These are phyloP conservation scores for Phyllotreta striolata DNA, from an alignment of 2,888 invertebrate genomes.

Conservation along the genomic window DNA sequence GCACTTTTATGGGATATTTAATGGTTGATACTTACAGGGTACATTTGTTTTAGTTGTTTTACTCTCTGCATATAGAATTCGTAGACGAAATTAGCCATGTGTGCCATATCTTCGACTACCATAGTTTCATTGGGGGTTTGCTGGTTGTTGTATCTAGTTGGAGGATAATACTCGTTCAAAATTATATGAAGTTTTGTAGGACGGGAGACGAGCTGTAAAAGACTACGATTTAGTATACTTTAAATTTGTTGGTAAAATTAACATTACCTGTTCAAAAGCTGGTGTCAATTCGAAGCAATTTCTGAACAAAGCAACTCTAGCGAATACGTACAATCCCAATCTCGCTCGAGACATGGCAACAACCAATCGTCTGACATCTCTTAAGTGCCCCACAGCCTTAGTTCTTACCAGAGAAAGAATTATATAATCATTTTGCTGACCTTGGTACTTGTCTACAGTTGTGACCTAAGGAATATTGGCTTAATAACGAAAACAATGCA, in stretches of 20 bases:
- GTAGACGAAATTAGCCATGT: slow-evolving; percentile 95
- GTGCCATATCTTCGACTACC: slow-evolving; percentile 85
- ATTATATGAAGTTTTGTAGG: slow-evolving; percentile 82
- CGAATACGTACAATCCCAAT: slow-evolving; percentile 96
- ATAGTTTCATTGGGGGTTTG: slow-evolving; percentile 64
- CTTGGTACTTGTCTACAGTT: slow-evolving; percentile 99
- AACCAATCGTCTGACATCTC: slow-evolving; percentile 94
- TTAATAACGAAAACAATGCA: background rate
- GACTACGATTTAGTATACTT: background rate
- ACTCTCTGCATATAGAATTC: slow-evolving; percentile 86
- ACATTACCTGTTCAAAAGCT: slow-evolving; percentile 86
- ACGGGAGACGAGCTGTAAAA: slow-evolving; percentile 75
- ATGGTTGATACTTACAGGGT: slow-evolving; percentile 53
- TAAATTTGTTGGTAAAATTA: background rate
- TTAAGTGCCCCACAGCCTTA: slow-evolving; percentile 95
- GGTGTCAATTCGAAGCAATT: slow-evolving; percentile 98
- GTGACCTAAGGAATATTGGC: slow-evolving; percentile 68
- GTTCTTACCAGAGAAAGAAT: slow-evolving; percentile 95
- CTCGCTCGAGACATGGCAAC: slow-evolving; percentile 98
- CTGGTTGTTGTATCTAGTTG: slow-evolving; percentile 66
- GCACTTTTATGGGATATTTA: background rate
- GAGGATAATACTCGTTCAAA: slow-evolving; percentile 82
- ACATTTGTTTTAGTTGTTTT: slow-evolving; percentile 67
- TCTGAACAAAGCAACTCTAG: slow-evolving; percentile 88
- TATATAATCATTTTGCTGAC: slow-evolving; percentile 99